Conservation (phyloP, 2,797 vertebrate species). For the Nyctalus aviator region DNA sequence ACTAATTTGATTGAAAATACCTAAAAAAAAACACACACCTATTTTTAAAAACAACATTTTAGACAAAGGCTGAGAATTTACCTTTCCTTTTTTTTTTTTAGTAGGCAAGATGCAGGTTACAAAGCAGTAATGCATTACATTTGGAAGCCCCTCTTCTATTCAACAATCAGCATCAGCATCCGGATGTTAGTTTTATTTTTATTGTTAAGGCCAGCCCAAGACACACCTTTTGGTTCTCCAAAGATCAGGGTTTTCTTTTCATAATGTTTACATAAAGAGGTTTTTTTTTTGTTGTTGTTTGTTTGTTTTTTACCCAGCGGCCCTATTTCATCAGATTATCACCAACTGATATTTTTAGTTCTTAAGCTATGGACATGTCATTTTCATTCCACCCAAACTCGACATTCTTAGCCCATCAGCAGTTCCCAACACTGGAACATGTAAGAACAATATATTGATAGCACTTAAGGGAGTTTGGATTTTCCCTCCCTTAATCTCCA, state of each 20-base stretch:
- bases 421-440: constrained; percentile 58
- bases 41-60: constrained; percentile 48
- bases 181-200: constrained; percentile 64
- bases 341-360: constrained; percentile 41
- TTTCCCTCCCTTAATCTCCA: constrained; percentile 78
- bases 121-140: constrained; percentile 56
- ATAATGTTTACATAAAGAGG: not conserved
- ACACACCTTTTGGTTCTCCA: constrained; percentile 36
- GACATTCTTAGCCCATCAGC: constrained; percentile 26
- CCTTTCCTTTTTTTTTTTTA: constrained; percentile 9
- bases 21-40: not conserved
- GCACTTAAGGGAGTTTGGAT: constrained; percentile 66
- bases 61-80: not conserved
- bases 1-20: constrained; percentile 25
- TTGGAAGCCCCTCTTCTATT: constrained; percentile 29
- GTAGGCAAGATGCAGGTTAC: constrained; percentile 49
- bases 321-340: constrained; percentile 36
- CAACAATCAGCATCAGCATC: constrained; percentile 11
- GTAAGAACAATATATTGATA: constrained; percentile 47
- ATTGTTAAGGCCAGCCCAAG: constrained; percentile 51
- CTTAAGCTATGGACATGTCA: constrained; percentile 29
- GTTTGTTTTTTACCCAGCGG: constrained; percentile 27
- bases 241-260: constrained; percentile 33
- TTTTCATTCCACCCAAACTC: constrained; percentile 61
- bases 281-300: too few relatives aligned